Conservation (phyloP, 2,797 vertebrate genomes). For the Hemitrygon akajei region DNA sequence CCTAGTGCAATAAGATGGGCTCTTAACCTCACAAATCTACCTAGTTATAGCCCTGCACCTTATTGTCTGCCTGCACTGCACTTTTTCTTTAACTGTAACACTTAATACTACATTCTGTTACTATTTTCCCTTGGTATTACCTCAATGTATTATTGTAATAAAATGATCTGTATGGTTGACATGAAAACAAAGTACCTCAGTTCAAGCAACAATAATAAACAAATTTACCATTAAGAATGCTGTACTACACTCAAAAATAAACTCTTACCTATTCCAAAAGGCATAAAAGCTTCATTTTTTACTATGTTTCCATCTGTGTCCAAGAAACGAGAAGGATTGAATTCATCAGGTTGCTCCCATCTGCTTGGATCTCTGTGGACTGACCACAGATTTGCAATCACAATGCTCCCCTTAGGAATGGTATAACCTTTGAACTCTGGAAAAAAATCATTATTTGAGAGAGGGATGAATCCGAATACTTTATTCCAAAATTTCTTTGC, state of each 20-base stretch:
- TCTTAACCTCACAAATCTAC: too few species aligned
- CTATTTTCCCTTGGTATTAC: too few species aligned
- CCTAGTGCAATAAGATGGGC: too few species aligned
- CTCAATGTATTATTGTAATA: too few species aligned
- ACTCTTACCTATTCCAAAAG: slow-evolving; percentile 85
- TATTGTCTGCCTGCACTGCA: too few species aligned
- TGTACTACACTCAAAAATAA: neutral
- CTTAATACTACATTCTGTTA: too few species aligned
- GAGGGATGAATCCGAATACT: neutral
- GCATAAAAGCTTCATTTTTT: slow-evolving; percentile 83
- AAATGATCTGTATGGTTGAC: too few species aligned
- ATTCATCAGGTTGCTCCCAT: slow-evolving; percentile 82
- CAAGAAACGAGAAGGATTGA: slow-evolving; percentile 79
- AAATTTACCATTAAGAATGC: neutral
- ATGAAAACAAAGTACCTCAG: too few species aligned
- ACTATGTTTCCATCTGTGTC: slow-evolving; percentile 73
- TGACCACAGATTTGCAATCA: slow-evolving; percentile 85
- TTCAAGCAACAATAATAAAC: too few species aligned
- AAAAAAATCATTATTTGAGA: slow-evolving; percentile 39
- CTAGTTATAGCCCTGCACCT: too few species aligned
- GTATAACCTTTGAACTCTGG: slow-evolving; percentile 80
- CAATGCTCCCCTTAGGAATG: slow-evolving; percentile 82
- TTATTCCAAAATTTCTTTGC: neutral
- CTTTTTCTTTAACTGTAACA: too few species aligned
- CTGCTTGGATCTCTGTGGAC: slow-evolving; percentile 81